Percentiles rank a stretch among this genome's conserved stretches.
Evolutionary conservation across 2,113 vertebrate species (phyloP).

Genomic region (Melanotaenia duboulayi): DNA sequence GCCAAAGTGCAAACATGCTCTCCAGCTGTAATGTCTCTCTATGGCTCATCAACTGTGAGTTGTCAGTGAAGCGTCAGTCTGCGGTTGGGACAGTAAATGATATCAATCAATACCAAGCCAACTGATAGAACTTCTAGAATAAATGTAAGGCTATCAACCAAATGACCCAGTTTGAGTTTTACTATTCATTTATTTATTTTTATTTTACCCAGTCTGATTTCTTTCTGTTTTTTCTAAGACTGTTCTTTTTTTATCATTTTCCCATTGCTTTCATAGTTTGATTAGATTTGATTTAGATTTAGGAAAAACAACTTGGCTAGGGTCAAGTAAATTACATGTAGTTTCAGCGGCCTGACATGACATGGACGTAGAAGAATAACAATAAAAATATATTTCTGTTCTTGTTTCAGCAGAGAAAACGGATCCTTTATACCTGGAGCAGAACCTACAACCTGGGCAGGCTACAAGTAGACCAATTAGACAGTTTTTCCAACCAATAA

Average conservation of each 20-base stretch:
- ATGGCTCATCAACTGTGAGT: conserved; percentile 34
- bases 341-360: not conserved
- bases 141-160: not conserved
- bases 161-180: not conserved
- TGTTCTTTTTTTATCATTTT: not conserved
- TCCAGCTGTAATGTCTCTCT: conserved; percentile 52
- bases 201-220: not conserved
- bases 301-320: too few species aligned
- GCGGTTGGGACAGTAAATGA: conserved; percentile 25
- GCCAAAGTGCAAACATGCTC: conserved; percentile 57
- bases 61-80: conserved; percentile 18
- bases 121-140: not conserved
- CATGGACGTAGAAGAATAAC: not conserved
- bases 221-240: conserved; percentile 19
- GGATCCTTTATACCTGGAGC: too few species aligned
- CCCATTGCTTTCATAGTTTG: too few species aligned
- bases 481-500: too few species aligned
- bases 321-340: too few species aligned
- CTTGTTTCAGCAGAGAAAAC: not conserved
- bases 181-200: not conserved
- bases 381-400: not conserved
- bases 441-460: too few species aligned
- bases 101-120: conserved; percentile 18
- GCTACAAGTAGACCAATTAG: too few species aligned
- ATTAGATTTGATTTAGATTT: too few species aligned